These are phyloP conservation scores for Callosobruchus maculatus DNA, from an alignment of 2,888 invertebrate genomes.

Conservation along the genomic window DNA sequence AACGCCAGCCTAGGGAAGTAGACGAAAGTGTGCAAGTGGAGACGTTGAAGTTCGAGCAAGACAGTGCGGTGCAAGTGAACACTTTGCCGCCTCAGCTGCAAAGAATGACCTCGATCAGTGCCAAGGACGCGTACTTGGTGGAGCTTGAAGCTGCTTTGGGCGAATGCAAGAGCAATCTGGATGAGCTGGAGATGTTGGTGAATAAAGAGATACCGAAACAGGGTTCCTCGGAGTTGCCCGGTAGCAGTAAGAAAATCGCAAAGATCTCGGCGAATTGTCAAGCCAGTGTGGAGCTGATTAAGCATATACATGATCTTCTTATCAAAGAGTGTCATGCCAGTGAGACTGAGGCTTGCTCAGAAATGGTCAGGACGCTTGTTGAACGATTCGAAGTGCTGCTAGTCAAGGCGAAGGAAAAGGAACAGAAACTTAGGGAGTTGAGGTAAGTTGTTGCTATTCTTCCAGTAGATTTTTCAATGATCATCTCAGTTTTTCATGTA, in stretches of 20 bases:
- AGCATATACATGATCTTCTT: constrained; percentile 72
- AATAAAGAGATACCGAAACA: constrained; percentile 56
- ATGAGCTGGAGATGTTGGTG: constrained; percentile 63
- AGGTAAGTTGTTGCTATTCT: constrained; percentile 55
- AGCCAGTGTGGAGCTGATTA: constrained; percentile 76
- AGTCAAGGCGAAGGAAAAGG: constrained; percentile 68
- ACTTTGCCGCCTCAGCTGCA: constrained; percentile 61
- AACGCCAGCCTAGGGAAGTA: constrained; percentile 46
- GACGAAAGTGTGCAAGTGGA: constrained; percentile 67
- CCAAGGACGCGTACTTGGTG: constrained; percentile 77
- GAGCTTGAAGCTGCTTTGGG: constrained; percentile 70
- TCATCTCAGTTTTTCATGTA: no score
- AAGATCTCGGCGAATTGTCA: constrained; percentile 75
- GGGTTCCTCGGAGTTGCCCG: constrained; percentile 55
- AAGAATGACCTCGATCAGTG: constrained; percentile 68
- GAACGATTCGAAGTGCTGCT: constrained; percentile 67
- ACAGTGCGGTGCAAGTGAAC: constrained; percentile 78
- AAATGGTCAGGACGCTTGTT: constrained; percentile 62
- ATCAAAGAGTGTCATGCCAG: constrained; percentile 70
- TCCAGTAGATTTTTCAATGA: constrained; percentile 2
- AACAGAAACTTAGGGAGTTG: constrained; percentile 72
- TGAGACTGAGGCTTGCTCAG: constrained; percentile 62
- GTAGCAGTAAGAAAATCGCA: constrained; percentile 68
- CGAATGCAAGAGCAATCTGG: constrained; percentile 67
- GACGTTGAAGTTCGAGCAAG: constrained; percentile 71